Conservation (phyloP, 2,797 vertebrate species). For the Sebastes diploproa region DNA sequence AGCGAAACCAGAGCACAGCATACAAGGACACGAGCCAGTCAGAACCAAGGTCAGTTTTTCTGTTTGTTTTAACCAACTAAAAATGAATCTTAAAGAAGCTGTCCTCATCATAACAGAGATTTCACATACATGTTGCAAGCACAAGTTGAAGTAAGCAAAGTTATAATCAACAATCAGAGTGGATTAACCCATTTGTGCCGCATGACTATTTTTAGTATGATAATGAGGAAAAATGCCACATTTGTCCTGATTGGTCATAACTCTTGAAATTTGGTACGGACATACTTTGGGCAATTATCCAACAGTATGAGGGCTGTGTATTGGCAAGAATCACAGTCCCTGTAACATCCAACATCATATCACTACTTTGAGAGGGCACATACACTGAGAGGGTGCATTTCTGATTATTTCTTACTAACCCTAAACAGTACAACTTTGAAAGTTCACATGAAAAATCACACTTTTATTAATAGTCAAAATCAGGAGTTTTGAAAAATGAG, state of each 20-base stretch:
- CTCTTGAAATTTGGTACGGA: not conserved
- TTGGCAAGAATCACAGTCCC: no score
- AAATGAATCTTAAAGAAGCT: not conserved
- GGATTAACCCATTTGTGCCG: no score
- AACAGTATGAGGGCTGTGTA: no score
- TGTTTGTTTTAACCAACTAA: not conserved
- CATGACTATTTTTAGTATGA: not conserved
- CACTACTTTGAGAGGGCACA: no score
- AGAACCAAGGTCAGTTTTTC: slow-evolving; percentile 69
- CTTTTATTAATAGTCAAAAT: no score
- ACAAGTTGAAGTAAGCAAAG: not conserved
- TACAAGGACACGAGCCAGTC: slow-evolving; percentile 59
- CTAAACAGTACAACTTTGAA: no score
- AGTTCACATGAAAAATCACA: no score
- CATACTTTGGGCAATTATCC: not conserved
- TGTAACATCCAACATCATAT: no score
- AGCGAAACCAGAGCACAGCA: slow-evolving; percentile 66
- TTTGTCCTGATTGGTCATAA: not conserved
- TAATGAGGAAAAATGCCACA: not conserved
- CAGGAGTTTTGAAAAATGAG: no score
- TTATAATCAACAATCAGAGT: not conserved
- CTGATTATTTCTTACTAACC: no score
- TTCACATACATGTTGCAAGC: not conserved
- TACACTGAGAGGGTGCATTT: no score
- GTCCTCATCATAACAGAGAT: not conserved